These are phyloP conservation scores for Rhagoletis pomonella DNA, from an alignment of 1,140 invertebrate species.

Conservation along the genomic window DNA sequence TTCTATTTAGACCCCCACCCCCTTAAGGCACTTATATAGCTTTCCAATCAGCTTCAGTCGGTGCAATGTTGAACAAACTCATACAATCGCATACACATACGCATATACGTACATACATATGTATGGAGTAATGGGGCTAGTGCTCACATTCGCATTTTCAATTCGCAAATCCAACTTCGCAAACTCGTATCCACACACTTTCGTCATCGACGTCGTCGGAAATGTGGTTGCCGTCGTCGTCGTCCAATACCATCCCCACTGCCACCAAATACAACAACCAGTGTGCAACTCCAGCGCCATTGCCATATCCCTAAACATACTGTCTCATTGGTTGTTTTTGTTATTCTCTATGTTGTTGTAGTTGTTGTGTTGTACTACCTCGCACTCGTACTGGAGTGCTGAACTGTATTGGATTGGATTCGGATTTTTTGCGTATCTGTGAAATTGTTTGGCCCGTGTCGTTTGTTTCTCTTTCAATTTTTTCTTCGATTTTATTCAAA, in stretches of 20 bases:
- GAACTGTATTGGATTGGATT: slow-evolving; percentile 47
- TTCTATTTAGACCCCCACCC: not conserved
- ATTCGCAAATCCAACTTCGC: slow-evolving; percentile 40
- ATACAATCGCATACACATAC: not conserved
- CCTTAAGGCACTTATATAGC: not conserved
- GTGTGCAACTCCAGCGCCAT: slow-evolving; percentile 12
- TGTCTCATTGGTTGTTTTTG: slow-evolving; percentile 10
- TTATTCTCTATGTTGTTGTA: slow-evolving; percentile 22
- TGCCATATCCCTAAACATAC: slow-evolving; percentile 34
- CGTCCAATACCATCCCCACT: slow-evolving; percentile 28
- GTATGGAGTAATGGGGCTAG: not conserved
- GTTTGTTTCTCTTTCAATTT: slow-evolving; percentile 42
- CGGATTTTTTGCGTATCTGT: slow-evolving; percentile 45
- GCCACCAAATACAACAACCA: not conserved
- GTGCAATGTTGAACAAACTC: not conserved
- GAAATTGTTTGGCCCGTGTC: slow-evolving; percentile 49
- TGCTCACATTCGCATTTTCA: slow-evolving; percentile 27
- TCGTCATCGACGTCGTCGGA: not conserved
- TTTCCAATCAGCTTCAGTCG: slow-evolving; percentile 7
- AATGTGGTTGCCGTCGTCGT: slow-evolving; percentile 27
- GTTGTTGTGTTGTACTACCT: slow-evolving; percentile 28
- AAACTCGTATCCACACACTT: slow-evolving; percentile 7
- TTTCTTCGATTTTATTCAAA: slow-evolving; percentile 42
- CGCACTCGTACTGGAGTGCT: slow-evolving; percentile 50
- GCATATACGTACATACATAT: not conserved